phyloP scores from a whole-genome alignment of 2,888 invertebrate genomes.

The Pantelozetes paolii region DNA sequence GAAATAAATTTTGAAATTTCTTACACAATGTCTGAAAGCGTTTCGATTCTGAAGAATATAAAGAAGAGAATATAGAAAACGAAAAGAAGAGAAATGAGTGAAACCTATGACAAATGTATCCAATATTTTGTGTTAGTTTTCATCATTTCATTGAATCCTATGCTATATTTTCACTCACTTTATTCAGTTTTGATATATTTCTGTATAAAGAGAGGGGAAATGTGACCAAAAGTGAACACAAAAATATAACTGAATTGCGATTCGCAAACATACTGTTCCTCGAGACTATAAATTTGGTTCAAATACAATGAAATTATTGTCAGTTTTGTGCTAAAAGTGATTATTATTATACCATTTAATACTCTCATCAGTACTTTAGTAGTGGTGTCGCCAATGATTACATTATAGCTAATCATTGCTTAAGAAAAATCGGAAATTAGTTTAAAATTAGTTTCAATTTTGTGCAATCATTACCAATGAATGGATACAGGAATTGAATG shows the following conservation, averaged over 20 bases:
- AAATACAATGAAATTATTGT: too few species aligned
- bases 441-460: neutral
- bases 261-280: constrained; percentile 60
- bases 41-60: constrained; percentile 61
- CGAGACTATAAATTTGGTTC: constrained; percentile 51
- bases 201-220: constrained; percentile 73
- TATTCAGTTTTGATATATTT: constrained; percentile 67
- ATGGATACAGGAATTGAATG: constrained; percentile 75
- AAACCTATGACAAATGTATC: too few species aligned
- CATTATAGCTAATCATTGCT: constrained; percentile 76
- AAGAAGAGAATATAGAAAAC: constrained; percentile 68
- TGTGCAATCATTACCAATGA: constrained; percentile 63
- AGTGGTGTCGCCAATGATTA: constrained; percentile 78
- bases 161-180: constrained; percentile 55
- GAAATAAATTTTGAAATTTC: constrained; percentile 51
- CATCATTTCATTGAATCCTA: neutral
- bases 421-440: neutral
- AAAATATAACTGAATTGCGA: constrained; percentile 65
- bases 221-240: constrained; percentile 68
- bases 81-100: constrained; percentile 65
- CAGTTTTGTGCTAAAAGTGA: too few species aligned
- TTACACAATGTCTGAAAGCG: constrained; percentile 63
- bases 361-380: constrained; percentile 73
- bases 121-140: neutral
- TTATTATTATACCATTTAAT: constrained; percentile 57